phyloP scores from a whole-genome alignment of 2,888 invertebrate genomes.

The Nineta flava region DNA sequence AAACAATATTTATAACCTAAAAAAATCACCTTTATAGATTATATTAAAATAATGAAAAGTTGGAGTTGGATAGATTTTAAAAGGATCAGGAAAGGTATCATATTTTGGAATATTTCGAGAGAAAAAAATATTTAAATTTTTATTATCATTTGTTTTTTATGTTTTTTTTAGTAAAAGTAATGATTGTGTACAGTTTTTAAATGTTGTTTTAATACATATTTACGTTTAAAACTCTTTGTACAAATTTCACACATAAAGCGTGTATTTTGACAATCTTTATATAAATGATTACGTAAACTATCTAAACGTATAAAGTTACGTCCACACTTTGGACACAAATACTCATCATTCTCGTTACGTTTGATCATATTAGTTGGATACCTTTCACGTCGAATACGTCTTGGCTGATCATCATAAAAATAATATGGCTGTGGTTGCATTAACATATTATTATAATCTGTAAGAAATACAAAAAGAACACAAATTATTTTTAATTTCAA shows the following conservation, averaged over 20 bases:
- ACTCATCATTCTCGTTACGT: not conserved
- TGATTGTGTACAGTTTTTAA: not conserved
- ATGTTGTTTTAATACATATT: slow-evolving; percentile 2
- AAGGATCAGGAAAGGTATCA: too few species aligned
- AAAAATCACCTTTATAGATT: too few species aligned
- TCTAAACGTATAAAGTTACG: slow-evolving; percentile 27
- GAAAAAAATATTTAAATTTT: too few species aligned
- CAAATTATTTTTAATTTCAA: too few species aligned
- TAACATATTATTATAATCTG: too few species aligned
- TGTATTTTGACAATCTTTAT: slow-evolving; percentile 8
- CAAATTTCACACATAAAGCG: slow-evolving; percentile 6
- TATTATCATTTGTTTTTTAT: too few species aligned
- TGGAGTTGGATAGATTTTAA: too few species aligned
- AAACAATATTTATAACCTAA: too few species aligned
- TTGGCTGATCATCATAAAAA: not conserved
- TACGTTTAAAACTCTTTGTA: not conserved
- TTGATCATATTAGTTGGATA: not conserved
- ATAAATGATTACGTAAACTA: slow-evolving; percentile 14
- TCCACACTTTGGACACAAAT: slow-evolving; percentile 20
- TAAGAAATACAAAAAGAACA: too few species aligned
- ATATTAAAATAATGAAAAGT: too few species aligned
- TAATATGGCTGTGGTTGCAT: not conserved
- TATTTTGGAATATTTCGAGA: too few species aligned
- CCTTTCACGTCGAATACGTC: not conserved
- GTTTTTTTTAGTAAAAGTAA: too few species aligned